phyloP scores from a whole-genome alignment of 2,888 invertebrate species.

The Perizoma flavofasciatum region DNA sequence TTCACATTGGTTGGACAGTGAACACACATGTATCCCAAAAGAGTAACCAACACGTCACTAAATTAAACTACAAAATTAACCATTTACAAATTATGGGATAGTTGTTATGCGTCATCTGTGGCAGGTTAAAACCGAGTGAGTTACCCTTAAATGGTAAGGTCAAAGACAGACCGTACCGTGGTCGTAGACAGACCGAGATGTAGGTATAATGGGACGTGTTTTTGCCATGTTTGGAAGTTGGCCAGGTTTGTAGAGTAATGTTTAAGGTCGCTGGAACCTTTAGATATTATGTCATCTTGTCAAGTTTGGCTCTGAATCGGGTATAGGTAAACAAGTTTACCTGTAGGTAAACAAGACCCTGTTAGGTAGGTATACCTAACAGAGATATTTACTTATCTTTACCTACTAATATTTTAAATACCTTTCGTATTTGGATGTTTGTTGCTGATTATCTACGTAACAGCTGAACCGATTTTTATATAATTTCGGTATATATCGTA shows the following conservation, averaged over 20 bases:
- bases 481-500: too few species aligned
- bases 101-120: not conserved
- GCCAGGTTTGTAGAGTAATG: conserved; percentile 29
- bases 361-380: too few species aligned
- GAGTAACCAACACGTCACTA: conserved; percentile 1
- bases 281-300: conserved; percentile 14
- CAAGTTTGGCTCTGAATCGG: too few species aligned
- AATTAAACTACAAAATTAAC: not conserved
- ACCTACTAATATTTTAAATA: too few species aligned
- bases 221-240: conserved; percentile 29
- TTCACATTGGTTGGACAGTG: too few species aligned
- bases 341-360: too few species aligned
- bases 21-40: not conserved
- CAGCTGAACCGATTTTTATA: too few species aligned
- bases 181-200: conserved; percentile 19
- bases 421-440: too few species aligned
- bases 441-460: too few species aligned
- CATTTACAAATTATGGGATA: not conserved
- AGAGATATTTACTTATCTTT: too few species aligned
- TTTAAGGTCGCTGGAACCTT: conserved; percentile 5
- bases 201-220: conserved; percentile 18
- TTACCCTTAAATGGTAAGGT: conserved; percentile 21
- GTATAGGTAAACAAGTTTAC: too few species aligned
- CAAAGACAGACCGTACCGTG: too few species aligned
- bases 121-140: not conserved